phyloP scores from a whole-genome alignment of 2,888 invertebrate species.

The Cancer borealis region DNA sequence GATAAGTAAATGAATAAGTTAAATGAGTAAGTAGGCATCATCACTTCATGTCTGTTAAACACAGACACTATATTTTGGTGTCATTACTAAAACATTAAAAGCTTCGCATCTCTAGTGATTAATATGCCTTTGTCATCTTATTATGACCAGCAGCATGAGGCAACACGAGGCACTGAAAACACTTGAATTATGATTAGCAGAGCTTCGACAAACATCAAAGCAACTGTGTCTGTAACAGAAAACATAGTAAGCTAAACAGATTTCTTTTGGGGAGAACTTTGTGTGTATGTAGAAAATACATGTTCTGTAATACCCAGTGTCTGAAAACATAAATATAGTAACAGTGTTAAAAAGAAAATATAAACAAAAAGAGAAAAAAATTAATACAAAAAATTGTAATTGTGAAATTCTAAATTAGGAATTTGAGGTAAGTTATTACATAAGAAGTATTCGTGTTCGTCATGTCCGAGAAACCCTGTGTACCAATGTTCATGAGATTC shows the following conservation, averaged over 20 bases:
- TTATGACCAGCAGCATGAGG: not conserved
- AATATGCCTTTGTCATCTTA: constrained; percentile 10
- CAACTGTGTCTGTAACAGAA: not conserved
- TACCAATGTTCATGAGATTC: too few relatives aligned
- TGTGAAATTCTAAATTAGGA: not conserved
- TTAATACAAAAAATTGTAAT: not conserved
- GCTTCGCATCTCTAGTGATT: not conserved
- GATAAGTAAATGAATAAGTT: not conserved
- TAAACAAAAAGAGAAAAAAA: not conserved
- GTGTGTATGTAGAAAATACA: not conserved
- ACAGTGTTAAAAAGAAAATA: not conserved
- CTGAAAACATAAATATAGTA: not conserved
- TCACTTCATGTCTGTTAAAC: not conserved
- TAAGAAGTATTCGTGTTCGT: not conserved
- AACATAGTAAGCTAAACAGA: not conserved
- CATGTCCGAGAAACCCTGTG: too few relatives aligned
- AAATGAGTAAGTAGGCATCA: not conserved
- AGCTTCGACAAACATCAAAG: not conserved
- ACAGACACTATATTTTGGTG: not conserved
- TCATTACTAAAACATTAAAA: not conserved
- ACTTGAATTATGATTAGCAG: not conserved
- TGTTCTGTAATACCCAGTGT: not conserved
- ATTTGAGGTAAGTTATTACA: not conserved
- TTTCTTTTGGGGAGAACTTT: not conserved
- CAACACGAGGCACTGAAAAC: not conserved